Evolutionary conservation across 2,888 invertebrate genomes (phyloP).

Genomic region (Andrena minutula): DNA sequence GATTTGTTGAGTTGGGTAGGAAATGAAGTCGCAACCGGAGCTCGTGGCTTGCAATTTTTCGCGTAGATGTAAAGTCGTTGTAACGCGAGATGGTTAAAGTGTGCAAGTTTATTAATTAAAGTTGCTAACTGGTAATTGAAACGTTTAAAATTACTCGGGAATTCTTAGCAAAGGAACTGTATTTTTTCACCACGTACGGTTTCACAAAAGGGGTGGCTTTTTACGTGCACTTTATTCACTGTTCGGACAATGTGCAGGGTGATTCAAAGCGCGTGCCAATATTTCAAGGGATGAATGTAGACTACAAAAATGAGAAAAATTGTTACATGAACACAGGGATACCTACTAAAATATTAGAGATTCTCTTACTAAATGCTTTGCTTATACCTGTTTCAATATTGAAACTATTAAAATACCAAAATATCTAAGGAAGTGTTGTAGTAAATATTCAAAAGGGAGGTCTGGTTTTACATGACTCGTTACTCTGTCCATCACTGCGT

Average conservation of each 20-base stretch:
- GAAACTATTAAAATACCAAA: too few species aligned
- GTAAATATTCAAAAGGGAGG: too few species aligned
- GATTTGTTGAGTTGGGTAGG: background rate
- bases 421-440: too few species aligned
- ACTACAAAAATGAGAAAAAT: background rate
- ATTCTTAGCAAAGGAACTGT: background rate
- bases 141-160: background rate
- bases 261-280: background rate
- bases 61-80: background rate
- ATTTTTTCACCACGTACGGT: background rate
- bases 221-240: background rate
- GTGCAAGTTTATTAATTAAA: slow-evolving; percentile 23
- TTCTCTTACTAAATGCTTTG: too few species aligned
- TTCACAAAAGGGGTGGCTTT: slow-evolving; percentile 1
- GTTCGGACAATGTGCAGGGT: background rate
- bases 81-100: background rate
- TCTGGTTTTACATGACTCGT: too few species aligned
- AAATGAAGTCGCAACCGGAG: slow-evolving; percentile 15
- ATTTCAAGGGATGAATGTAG: background rate
- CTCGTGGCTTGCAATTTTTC: slow-evolving; percentile 15
- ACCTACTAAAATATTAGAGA: too few species aligned
- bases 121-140: background rate
- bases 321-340: too few species aligned
- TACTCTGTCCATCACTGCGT: too few species aligned
- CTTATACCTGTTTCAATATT: too few species aligned